A percentile compares a stretch with the other conserved stretches of the same genome.
These are phyloP conservation scores for Colletes latitarsis DNA, from an alignment of 1,140 invertebrate species.

Conservation along the genomic window DNA sequence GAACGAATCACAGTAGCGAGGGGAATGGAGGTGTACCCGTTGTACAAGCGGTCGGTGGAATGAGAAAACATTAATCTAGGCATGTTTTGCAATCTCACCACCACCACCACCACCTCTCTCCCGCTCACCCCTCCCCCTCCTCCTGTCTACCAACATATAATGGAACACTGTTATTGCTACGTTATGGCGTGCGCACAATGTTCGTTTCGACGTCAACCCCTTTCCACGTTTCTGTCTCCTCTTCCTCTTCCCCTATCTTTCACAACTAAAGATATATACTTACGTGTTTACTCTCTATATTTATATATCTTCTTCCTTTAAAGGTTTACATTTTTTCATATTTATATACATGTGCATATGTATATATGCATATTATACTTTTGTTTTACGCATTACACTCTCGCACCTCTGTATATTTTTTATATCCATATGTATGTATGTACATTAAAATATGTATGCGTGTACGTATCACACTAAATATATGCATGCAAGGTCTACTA, in stretches of 20 bases:
- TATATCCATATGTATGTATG: too few species aligned
- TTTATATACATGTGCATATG: background rate
- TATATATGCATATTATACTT: background rate
- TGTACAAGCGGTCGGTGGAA: constrained; percentile 70
- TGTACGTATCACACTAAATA: too few species aligned
- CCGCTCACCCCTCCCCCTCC: background rate
- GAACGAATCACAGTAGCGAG: constrained; percentile 62
- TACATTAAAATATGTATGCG: too few species aligned
- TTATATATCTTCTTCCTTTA: constrained; percentile 7
- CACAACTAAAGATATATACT: constrained; percentile 32
- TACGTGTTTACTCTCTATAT: constrained; percentile 1
- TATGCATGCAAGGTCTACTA: background rate
- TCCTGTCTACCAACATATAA: constrained; percentile 75
- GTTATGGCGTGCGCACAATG: constrained; percentile 78
- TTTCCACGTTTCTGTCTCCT: constrained; percentile 32
- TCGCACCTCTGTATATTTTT: background rate
- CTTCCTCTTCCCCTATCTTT: constrained; percentile 23
- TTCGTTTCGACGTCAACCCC: constrained; percentile 69
- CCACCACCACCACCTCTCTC: constrained; percentile 47
- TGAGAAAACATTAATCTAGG: constrained; percentile 82
- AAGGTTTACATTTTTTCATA: background rate
- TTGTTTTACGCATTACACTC: constrained; percentile 5
- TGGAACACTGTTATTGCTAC: constrained; percentile 79
- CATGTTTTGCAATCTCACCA: constrained; percentile 80
- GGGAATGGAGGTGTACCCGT: constrained; percentile 47